These are phyloP conservation scores for Chanos chanos DNA, from an alignment of 2,797 vertebrate species.

Conservation along the genomic window DNA sequence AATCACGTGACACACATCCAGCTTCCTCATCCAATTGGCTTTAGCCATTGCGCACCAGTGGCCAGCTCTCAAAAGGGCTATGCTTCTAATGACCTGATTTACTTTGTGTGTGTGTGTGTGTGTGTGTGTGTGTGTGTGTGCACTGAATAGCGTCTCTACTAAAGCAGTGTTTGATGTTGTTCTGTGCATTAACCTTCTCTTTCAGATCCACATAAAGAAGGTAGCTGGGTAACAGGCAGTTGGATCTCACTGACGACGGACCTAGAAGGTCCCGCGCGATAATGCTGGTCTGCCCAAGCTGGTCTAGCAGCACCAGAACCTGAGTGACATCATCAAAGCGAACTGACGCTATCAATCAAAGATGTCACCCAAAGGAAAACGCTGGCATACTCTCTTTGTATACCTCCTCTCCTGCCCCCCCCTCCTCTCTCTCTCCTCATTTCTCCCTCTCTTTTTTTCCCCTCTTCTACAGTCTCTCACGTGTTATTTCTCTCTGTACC, in stretches of 20 bases:
- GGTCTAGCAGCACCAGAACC: constrained; percentile 56
- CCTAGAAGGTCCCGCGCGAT: constrained; percentile 45
- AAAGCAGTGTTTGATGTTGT: no score
- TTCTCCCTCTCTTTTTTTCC: neutral
- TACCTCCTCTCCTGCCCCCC: neutral
- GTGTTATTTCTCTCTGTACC: neutral
- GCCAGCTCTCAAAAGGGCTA: no score
- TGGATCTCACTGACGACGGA: constrained; percentile 42
- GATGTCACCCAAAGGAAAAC: constrained; percentile 47
- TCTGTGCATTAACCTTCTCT: constrained; percentile 52
- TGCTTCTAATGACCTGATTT: no score
- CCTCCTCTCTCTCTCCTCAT: constrained; percentile 14
- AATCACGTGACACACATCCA: neutral
- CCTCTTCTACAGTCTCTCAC: neutral
- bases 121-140: no score
- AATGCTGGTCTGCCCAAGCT: constrained; percentile 53
- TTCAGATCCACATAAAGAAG: constrained; percentile 98
- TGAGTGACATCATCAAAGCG: constrained; percentile 58
- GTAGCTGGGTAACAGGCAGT: constrained; percentile 74
- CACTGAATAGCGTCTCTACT: no score
- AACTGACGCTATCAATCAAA: constrained; percentile 49
- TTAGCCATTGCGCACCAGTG: neutral
- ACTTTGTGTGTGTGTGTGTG: neutral
- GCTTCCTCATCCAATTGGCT: neutral
- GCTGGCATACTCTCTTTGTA: constrained; percentile 20